These are phyloP conservation scores for Tauraco hartlaubi DNA, from an alignment of 2,797 vertebrate species.

Conservation along the genomic window DNA sequence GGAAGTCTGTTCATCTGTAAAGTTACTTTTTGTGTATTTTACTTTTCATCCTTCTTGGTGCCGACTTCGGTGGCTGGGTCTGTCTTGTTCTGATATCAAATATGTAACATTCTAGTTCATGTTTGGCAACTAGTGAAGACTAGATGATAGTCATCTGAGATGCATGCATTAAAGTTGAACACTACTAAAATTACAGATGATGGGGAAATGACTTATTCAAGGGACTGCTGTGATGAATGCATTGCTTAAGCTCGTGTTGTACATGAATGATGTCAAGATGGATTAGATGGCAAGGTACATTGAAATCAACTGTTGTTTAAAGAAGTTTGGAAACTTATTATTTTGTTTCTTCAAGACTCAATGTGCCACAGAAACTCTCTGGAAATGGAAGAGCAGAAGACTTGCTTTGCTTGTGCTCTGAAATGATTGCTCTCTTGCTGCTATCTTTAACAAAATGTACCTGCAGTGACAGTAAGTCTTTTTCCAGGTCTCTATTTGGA, in stretches of 20 bases:
- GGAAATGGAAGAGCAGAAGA: not conserved
- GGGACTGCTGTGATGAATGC: not conserved
- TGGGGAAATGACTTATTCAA: not conserved
- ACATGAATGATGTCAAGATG: not conserved
- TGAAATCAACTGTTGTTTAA: not conserved
- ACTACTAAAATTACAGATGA: not conserved
- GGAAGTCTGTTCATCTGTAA: not conserved
- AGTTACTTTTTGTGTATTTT: not conserved
- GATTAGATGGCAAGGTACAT: not conserved
- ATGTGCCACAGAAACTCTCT: not conserved
- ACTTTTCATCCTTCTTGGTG: not conserved
- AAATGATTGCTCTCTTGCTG: not conserved
- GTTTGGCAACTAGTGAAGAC: not conserved
- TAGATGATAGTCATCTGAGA: not conserved
- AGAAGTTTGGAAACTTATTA: not conserved
- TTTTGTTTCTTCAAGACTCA: not conserved
- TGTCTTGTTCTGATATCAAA: not conserved
- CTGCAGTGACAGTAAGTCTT: not conserved
- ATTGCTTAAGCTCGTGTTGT: not conserved
- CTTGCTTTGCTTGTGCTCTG: not conserved
- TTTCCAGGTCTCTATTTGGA: not conserved
- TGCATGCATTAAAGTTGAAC: fast-evolving
- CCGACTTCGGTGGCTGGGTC: not conserved
- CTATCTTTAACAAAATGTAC: not conserved
- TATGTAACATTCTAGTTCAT: not conserved